Evolutionary conservation across 2,888 invertebrate species (phyloP).

Genomic region (Meteorus cinctellus): DNA sequence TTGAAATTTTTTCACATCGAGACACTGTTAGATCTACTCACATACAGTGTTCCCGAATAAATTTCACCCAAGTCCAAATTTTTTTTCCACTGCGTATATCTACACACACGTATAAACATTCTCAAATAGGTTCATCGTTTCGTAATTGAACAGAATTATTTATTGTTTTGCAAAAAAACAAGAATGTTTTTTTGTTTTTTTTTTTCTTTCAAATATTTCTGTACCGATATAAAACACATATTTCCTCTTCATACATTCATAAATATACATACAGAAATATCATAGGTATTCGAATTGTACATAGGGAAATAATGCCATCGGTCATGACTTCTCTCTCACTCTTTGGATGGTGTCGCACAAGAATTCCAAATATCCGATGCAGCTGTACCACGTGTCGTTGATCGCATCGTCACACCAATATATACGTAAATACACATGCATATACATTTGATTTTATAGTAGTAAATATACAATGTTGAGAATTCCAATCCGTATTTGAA

Average conservation of each 20-base stretch:
- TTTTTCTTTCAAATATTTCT: not conserved
- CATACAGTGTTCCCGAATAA: not conserved
- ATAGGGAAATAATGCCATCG: constrained; percentile 4
- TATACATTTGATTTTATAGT: constrained; percentile 49
- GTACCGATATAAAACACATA: not conserved
- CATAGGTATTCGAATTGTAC: not conserved
- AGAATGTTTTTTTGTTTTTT: not conserved
- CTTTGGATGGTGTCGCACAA: constrained; percentile 15
- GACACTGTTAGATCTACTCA: not conserved
- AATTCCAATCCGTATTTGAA: constrained; percentile 49
- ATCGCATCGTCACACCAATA: constrained; percentile 13
- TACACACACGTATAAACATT: not conserved
- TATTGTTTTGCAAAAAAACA: not conserved
- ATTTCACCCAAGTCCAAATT: not conserved
- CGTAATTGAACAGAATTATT: not conserved
- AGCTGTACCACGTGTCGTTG: constrained; percentile 31
- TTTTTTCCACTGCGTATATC: not conserved
- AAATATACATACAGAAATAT: not conserved
- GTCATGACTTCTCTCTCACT: constrained; percentile 17
- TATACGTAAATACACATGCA: not conserved
- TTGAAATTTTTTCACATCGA: not conserved
- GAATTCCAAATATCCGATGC: constrained; percentile 32
- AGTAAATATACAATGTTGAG: constrained; percentile 35
- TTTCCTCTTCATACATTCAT: constrained; percentile 3
- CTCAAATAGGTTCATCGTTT: not conserved